Conservation (phyloP, 1,140 invertebrate species). For the Drosophila ananassae region DNA sequence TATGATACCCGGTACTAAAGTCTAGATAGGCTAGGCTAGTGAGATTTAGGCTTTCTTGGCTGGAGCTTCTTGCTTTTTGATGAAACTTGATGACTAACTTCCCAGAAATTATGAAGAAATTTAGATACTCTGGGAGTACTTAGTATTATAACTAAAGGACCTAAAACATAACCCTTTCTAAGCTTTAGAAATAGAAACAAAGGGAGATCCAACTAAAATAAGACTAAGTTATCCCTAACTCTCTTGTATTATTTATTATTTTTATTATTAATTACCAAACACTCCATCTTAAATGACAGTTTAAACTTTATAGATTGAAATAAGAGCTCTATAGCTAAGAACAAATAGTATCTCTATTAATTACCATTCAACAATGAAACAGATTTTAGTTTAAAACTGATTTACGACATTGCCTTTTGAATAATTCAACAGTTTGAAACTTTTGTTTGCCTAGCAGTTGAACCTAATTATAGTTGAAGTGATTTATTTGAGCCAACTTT, state of each 20-base stretch:
- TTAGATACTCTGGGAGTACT: too few species aligned
- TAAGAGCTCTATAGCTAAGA: too few species aligned
- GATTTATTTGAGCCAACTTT: constrained; percentile 26
- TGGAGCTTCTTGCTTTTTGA: too few species aligned
- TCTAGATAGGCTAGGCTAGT: too few species aligned
- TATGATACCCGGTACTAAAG: neutral
- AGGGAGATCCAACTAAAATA: constrained; percentile 16
- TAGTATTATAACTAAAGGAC: too few species aligned
- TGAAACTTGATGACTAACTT: too few species aligned
- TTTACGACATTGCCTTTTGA: neutral
- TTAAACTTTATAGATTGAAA: too few species aligned
- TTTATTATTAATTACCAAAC: neutral
- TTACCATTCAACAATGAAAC: neutral
- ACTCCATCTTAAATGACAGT: neutral
- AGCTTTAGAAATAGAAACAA: neutral
- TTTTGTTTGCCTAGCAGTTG: constrained; percentile 22
- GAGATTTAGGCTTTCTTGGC: too few species aligned
- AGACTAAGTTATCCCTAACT: neutral
- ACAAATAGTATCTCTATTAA: too few species aligned
- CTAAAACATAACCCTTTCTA: too few species aligned
- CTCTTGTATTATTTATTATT: neutral
- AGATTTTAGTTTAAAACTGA: neutral
- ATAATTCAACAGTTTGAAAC: constrained; percentile 16
- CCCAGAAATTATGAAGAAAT: too few species aligned
- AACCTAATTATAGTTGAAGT: constrained; percentile 31